Evolutionary conservation across 2,888 invertebrate species (phyloP).

Genomic region (Epistrophe eligans): DNA sequence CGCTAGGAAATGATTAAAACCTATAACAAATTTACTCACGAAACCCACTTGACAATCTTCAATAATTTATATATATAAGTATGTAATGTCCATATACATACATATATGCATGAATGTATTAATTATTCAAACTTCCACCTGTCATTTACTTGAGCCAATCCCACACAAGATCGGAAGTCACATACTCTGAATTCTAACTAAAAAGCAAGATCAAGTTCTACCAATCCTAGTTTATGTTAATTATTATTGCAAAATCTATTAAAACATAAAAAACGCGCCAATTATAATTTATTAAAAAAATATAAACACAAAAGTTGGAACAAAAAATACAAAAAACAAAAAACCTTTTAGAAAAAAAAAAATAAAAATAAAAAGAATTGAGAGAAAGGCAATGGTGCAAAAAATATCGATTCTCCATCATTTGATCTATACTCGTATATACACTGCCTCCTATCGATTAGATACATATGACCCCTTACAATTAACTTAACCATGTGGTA

Average conservation of each 20-base stretch:
- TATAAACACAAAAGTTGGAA: background rate
- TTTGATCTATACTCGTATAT: slow-evolving; percentile 6
- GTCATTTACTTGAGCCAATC: slow-evolving; percentile 10
- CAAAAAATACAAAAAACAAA: background rate
- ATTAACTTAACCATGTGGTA: slow-evolving; percentile 48
- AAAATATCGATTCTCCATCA: slow-evolving; percentile 33
- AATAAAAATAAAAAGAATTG: slow-evolving; percentile 43
- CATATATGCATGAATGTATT: background rate
- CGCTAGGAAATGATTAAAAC: background rate
- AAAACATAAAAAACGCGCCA: background rate
- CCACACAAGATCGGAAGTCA: slow-evolving; percentile 56
- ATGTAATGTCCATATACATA: too few species aligned
- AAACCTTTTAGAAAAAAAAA: slow-evolving; percentile 3
- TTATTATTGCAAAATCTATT: slow-evolving; percentile 7
- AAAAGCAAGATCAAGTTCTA: slow-evolving; percentile 52
- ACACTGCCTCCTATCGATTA: slow-evolving; percentile 31
- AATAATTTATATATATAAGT: background rate
- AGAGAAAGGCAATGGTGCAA: slow-evolving; percentile 66
- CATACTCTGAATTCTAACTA: slow-evolving; percentile 31
- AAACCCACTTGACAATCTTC: background rate
- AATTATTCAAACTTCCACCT: slow-evolving; percentile 27
- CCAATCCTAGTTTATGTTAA: slow-evolving; percentile 54
- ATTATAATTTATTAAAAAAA: background rate
- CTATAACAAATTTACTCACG: background rate
- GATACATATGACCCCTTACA: slow-evolving; percentile 47